These are phyloP conservation scores for Belonocnema kinseyi DNA, from an alignment of 1,140 invertebrate genomes.

Conservation along the genomic window DNA sequence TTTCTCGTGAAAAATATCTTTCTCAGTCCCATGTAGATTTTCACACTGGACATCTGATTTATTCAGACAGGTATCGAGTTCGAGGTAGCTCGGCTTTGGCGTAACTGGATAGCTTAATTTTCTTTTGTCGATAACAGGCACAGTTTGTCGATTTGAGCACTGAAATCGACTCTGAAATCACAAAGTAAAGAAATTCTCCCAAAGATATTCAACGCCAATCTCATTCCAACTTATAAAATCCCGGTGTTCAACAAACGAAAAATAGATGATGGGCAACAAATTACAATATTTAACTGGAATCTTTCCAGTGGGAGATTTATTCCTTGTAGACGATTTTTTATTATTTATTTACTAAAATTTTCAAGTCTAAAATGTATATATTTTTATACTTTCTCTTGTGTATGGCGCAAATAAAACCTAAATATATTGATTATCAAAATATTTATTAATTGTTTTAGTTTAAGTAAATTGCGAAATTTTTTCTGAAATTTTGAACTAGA, in stretches of 20 bases:
- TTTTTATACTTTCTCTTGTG: too few relatives aligned
- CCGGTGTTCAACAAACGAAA: neutral
- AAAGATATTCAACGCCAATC: neutral
- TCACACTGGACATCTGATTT: constrained; percentile 19
- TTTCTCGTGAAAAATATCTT: neutral
- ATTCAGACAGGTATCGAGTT: constrained; percentile 3
- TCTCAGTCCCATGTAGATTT: constrained; percentile 1
- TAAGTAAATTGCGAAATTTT: too few relatives aligned
- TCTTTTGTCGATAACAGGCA: constrained; percentile 10
- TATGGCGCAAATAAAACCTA: too few relatives aligned
- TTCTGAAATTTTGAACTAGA: too few relatives aligned
- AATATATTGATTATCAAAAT: too few relatives aligned
- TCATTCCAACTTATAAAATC: neutral
- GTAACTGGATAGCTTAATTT: constrained; percentile 11
- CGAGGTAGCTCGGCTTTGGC: constrained; percentile 6
- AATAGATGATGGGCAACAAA: too few relatives aligned
- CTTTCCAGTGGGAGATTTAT: too few relatives aligned
- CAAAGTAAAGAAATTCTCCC: neutral
- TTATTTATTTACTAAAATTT: too few relatives aligned
- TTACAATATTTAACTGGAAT: too few relatives aligned
- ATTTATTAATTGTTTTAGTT: too few relatives aligned
- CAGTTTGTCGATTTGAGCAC: constrained; percentile 1
- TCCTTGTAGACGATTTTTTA: too few relatives aligned
- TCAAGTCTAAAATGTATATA: too few relatives aligned
- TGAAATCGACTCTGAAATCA: neutral